Percentiles rank a stretch among this genome's conserved stretches.
These are phyloP conservation scores for Pterois miles DNA, from an alignment of 2,797 vertebrate genomes.

Conservation along the genomic window DNA sequence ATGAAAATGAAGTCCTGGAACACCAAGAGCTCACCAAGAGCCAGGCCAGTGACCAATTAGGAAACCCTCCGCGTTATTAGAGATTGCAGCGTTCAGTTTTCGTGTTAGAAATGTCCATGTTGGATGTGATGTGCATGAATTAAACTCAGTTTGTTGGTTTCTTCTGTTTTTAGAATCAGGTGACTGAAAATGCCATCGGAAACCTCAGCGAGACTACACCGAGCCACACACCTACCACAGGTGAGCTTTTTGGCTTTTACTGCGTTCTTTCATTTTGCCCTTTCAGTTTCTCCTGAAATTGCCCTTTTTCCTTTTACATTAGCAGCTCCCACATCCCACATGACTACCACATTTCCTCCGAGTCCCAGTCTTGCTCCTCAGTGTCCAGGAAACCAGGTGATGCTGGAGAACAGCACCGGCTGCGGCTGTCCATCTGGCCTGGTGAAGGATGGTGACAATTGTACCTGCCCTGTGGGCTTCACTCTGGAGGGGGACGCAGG, in stretches of 20 bases:
- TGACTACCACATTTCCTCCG: conserved; percentile 11
- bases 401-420: conserved; percentile 22
- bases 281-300: background rate
- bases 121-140: background rate
- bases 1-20: conserved; percentile 57
- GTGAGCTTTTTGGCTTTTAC: conserved; percentile 40
- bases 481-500: conserved; percentile 40
- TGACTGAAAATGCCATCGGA: conserved; percentile 57
- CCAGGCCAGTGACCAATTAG: conserved; percentile 46
- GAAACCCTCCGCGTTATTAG: background rate
- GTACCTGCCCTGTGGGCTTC: conserved; percentile 77
- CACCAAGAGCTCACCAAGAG: conserved; percentile 24
- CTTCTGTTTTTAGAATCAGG: conserved; percentile 32
- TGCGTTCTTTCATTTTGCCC: background rate
- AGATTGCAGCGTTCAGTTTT: background rate
- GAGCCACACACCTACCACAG: conserved; percentile 25
- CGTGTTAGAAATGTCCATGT: too few species aligned
- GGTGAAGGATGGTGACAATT: conserved; percentile 59
- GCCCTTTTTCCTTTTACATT: background rate
- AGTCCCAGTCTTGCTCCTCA: conserved; percentile 16
- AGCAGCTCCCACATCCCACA: conserved; percentile 42
- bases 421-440: conserved; percentile 69
- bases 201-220: conserved; percentile 48
- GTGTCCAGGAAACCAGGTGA: conserved; percentile 73
- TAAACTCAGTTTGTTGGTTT: background rate